Percentiles rank a stretch among this genome's conserved stretches.
Evolutionary conservation across 2,113 vertebrate genomes (phyloP).

Genomic region (Meles meles): DNA sequence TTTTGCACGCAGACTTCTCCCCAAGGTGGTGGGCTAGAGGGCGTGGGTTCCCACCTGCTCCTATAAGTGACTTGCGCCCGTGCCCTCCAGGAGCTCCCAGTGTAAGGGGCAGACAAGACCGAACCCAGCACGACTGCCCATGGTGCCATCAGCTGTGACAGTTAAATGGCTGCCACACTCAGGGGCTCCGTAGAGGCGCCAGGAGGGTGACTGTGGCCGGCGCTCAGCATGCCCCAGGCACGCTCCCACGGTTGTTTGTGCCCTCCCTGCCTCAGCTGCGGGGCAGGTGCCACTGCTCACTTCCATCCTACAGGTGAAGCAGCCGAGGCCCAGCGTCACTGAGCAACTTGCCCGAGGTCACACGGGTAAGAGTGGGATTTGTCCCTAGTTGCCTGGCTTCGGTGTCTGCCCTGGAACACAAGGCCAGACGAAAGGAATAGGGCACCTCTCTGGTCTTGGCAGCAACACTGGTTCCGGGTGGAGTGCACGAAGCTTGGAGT

Average conservation of each 20-base stretch:
- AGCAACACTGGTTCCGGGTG: neutral
- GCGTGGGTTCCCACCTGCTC: neutral
- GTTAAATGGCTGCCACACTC: neutral
- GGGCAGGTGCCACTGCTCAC: too few relatives aligned
- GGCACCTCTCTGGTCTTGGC: neutral
- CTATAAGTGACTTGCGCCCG: neutral
- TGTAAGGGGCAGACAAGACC: neutral
- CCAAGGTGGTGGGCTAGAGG: neutral
- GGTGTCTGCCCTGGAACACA: neutral
- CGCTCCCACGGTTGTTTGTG: neutral
- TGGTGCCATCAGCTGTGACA: neutral
- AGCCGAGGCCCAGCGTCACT: neutral
- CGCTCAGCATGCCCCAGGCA: neutral
- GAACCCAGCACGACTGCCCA: neutral
- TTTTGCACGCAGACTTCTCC: neutral
- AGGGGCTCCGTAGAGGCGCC: neutral
- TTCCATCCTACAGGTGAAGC: neutral
- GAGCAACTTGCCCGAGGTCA: neutral
- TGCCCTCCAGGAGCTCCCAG: constrained; percentile 1
- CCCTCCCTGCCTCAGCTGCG: neutral
- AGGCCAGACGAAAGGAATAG: neutral
- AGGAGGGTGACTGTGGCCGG: neutral
- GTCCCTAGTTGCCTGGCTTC: neutral
- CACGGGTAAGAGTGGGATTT: neutral
- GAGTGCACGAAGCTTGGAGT: neutral